Evolutionary conservation across 2,797 vertebrate genomes (phyloP).

Genomic region (Lycodopsis pacificus): DNA sequence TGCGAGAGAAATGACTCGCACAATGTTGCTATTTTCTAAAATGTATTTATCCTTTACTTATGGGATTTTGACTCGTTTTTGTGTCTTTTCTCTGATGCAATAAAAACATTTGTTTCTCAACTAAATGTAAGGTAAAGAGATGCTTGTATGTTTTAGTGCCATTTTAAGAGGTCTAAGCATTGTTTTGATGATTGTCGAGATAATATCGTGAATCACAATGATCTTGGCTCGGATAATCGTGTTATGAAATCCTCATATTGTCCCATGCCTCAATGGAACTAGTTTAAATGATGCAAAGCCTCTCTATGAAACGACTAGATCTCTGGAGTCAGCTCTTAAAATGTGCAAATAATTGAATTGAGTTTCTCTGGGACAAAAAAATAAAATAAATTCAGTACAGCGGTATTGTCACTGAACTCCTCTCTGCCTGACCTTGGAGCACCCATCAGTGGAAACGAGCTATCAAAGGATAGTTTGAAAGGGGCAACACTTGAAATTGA

Average conservation of each 20-base stretch:
- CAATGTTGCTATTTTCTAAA: not conserved
- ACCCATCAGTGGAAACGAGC: constrained; percentile 22
- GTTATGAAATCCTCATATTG: not conserved
- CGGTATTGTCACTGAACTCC: not conserved
- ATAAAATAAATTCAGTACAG: not conserved
- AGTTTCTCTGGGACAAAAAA: constrained; percentile 18
- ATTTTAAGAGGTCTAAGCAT: not conserved
- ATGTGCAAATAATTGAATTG: constrained; percentile 21
- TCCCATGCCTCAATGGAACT: not conserved
- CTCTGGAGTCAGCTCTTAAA: constrained; percentile 23
- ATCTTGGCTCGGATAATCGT: not conserved
- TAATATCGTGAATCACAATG: not conserved
- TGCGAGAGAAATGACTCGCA: not conserved
- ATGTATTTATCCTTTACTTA: not conserved
- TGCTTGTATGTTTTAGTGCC: not conserved
- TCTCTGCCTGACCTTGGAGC: constrained; percentile 20
- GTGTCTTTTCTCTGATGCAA: not conserved
- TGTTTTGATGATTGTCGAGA: not conserved
- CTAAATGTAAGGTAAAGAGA: not conserved
- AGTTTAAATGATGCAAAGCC: constrained; percentile 19
- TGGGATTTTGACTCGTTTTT: no score
- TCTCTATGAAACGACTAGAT: constrained; percentile 23
- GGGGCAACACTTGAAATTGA: no score
- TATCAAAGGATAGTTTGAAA: constrained; percentile 13
- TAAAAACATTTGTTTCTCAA: not conserved